phyloP scores from a whole-genome alignment of 2,113 vertebrate species.

The Triplophysa tibetana region DNA sequence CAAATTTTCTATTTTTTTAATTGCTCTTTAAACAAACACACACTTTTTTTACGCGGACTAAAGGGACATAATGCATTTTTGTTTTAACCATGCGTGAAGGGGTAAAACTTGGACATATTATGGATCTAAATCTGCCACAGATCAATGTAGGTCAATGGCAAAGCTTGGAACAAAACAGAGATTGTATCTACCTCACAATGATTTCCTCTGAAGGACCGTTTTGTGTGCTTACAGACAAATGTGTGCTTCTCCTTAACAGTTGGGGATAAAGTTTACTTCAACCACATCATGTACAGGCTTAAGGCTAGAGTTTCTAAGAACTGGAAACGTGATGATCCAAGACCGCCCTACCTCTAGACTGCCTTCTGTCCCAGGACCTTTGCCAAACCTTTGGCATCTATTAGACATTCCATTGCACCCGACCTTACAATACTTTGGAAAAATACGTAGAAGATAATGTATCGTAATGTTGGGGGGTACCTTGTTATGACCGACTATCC shows the following conservation, averaged over 20 bases:
- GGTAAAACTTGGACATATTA: not conserved
- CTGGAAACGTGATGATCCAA: conserved; percentile 40
- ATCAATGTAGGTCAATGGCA: not conserved
- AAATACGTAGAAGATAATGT: not conserved
- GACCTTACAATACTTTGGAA: not conserved
- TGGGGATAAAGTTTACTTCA: not conserved
- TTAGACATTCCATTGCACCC: conserved; percentile 21
- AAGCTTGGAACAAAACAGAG: not conserved
- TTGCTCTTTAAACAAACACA: too few relatives aligned
- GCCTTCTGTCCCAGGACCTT: not conserved
- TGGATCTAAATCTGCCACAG: not conserved
- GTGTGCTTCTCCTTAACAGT: conserved; percentile 5
- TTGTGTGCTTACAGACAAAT: not conserved
- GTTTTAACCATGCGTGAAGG: too few relatives aligned
- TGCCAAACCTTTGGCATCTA: conserved; percentile 22
- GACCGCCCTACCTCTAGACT: not conserved
- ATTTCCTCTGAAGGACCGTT: not conserved
- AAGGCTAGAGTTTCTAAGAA: conserved; percentile 37
- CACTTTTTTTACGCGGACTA: too few relatives aligned
- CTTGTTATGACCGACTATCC: too few relatives aligned
- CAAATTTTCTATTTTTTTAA: too few relatives aligned
- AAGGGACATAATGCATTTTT: too few relatives aligned
- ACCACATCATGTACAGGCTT: conserved; percentile 31
- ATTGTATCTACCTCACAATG: not conserved
- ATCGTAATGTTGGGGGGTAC: not conserved